Percentiles rank a stretch among this genome's conserved stretches.
These are phyloP conservation scores for Scaptomyza pallida DNA, from an alignment of 1,140 invertebrate genomes.

Conservation along the genomic window DNA sequence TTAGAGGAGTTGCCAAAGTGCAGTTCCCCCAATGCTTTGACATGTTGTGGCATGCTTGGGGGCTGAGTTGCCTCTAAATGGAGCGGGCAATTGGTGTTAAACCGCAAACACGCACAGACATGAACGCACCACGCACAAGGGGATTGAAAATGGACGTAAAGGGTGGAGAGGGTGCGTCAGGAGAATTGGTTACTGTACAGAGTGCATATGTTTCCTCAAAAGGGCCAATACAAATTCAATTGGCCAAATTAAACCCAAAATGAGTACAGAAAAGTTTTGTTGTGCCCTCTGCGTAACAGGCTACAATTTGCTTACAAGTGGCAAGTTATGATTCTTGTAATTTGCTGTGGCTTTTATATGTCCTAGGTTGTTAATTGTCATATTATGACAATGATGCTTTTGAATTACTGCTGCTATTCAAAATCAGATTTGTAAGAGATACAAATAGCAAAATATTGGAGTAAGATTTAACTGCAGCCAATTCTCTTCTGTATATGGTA, in stretches of 20 bases:
- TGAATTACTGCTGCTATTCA: too few relatives aligned
- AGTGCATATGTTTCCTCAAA: conserved; percentile 28
- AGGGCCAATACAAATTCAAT: conserved; percentile 65
- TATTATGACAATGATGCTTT: conserved; percentile 44
- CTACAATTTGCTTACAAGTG: conserved; percentile 41
- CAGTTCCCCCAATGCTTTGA: conserved; percentile 49
- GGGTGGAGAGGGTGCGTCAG: background rate
- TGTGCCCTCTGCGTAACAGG: conserved; percentile 6
- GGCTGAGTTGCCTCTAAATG: conserved; percentile 14
- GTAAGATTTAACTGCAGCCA: too few relatives aligned
- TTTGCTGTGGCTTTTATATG: conserved; percentile 38
- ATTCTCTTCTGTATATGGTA: too few relatives aligned
- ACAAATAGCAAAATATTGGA: too few relatives aligned
- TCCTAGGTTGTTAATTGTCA: conserved; percentile 23
- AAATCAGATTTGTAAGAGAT: too few relatives aligned
- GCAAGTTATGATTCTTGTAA: conserved; percentile 41
- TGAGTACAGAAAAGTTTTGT: conserved; percentile 48
- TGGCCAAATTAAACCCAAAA: conserved; percentile 58
- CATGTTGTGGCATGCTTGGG: conserved; percentile 54
- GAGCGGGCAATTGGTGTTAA: conserved; percentile 38
- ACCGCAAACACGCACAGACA: conserved; percentile 68
- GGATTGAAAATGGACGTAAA: background rate
- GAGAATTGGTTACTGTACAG: background rate
- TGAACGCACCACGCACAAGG: conserved; percentile 35
- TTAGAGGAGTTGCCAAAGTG: conserved; percentile 25